These are phyloP conservation scores for Ivindomyrus marchei DNA, from an alignment of 2,113 vertebrate species.

Conservation along the genomic window DNA sequence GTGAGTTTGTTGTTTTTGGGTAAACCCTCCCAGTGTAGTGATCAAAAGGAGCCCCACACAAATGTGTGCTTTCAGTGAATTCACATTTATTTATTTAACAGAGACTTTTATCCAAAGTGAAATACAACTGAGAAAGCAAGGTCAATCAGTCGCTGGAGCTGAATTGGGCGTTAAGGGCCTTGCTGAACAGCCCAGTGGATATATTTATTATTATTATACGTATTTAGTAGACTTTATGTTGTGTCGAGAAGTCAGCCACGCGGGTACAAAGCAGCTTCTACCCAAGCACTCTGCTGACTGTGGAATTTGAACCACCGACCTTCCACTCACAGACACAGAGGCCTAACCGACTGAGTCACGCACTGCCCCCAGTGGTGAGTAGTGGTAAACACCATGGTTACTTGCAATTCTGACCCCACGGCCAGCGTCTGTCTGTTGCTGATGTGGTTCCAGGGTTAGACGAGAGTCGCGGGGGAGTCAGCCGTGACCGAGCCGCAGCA, in stretches of 20 bases:
- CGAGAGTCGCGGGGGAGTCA: neutral
- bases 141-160: neutral
- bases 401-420: neutral
- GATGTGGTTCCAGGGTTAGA: neutral
- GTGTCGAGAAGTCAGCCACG: neutral
- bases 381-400: neutral
- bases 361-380: neutral
- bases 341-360: neutral
- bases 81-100: neutral
- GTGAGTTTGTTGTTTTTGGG: neutral
- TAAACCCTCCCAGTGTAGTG: neutral
- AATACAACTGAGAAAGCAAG: neutral
- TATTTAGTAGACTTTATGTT: neutral
- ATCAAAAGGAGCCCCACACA: neutral
- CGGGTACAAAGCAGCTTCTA: neutral
- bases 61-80: neutral
- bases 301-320: neutral
- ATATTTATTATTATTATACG: neutral
- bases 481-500: neutral
- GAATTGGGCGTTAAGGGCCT: neutral
- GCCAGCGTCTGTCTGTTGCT: neutral
- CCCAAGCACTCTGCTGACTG: neutral
- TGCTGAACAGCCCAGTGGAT: neutral
- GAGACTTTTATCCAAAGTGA: neutral
- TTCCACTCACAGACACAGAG: neutral